Evolutionary conservation across 2,113 vertebrate species (phyloP).

Genomic region (Saccopteryx bilineata): DNA sequence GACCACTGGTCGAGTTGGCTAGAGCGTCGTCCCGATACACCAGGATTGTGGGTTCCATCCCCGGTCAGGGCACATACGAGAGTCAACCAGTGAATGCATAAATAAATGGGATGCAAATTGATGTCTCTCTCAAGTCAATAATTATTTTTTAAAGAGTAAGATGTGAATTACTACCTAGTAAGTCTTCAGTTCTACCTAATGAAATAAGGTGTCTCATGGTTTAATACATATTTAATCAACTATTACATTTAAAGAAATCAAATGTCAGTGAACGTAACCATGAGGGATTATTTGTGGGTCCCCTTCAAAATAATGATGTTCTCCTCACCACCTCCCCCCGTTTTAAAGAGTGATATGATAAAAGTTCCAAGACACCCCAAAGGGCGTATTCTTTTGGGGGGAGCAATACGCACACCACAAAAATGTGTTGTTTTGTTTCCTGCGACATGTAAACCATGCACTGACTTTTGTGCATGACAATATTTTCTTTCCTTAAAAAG

Average conservation of each 20-base stretch:
- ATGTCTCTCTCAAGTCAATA: no score
- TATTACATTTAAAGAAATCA: constrained; percentile 28
- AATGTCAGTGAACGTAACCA: constrained; percentile 13
- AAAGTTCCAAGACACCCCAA: constrained; percentile 51
- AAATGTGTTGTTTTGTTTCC: constrained; percentile 12
- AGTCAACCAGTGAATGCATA: no score
- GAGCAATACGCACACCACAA: constrained; percentile 32
- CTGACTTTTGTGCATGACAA: constrained; percentile 41
- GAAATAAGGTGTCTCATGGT: background rate
- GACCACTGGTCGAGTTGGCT: no score
- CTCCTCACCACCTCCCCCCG: background rate
- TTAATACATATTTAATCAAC: constrained; percentile 1
- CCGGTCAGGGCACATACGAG: no score
- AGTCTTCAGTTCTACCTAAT: constrained; percentile 4
- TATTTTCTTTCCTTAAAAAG: background rate
- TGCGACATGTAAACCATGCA: background rate
- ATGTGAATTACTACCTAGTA: background rate
- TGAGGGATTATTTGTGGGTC: background rate
- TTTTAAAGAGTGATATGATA: constrained; percentile 80
- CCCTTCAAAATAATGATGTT: constrained; percentile 26
- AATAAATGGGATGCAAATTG: no score
- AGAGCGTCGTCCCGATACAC: no score
- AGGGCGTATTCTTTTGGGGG: background rate
- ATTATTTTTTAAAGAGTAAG: no score
- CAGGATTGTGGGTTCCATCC: no score